Evolutionary conservation across 1,140 invertebrate species (phyloP).

Genomic region (Centruroides sculpturatus): DNA sequence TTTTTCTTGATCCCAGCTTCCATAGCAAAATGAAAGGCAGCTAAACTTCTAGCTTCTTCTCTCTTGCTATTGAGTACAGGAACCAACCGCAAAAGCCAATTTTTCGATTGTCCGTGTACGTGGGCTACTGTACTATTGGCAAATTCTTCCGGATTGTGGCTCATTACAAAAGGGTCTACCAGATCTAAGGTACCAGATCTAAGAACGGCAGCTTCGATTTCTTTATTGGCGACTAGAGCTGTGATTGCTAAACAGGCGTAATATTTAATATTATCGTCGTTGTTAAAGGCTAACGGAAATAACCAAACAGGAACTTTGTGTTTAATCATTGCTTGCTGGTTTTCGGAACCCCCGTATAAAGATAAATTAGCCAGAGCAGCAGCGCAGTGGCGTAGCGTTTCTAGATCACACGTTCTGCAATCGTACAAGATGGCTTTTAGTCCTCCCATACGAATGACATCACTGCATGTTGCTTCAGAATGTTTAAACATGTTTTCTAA

Average conservation of each 20-base stretch:
- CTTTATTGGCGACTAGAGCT: conserved; percentile 91
- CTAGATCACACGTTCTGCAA: conserved; percentile 82
- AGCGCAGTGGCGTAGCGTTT: conserved; percentile 86
- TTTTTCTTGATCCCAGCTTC: conserved; percentile 95
- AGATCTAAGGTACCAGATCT: conserved; percentile 89
- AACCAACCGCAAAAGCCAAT: conserved; percentile 84
- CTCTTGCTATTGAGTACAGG: conserved; percentile 90
- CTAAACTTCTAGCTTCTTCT: conserved; percentile 88
- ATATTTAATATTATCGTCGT: conserved; percentile 93
- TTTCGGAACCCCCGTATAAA: conserved; percentile 89
- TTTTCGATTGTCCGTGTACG: conserved; percentile 89
- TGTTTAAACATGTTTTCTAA: conserved; percentile 96
- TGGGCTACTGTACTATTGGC: conserved; percentile 74
- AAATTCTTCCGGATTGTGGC: conserved; percentile 88
- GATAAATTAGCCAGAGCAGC: conserved; percentile 91
- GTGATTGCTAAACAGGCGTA: conserved; percentile 96
- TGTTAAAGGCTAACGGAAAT: conserved; percentile 91
- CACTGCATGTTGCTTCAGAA: conserved; percentile 85
- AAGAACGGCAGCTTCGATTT: conserved; percentile 90
- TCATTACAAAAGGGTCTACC: conserved; percentile 89
- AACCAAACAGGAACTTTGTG: conserved; percentile 93
- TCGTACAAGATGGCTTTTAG: conserved; percentile 73
- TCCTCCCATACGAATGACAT: conserved; percentile 39
- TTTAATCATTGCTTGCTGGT: conserved; percentile 95
- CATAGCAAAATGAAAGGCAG: conserved; percentile 99